Base-by-base conservation (phyloP, 2,797 vertebrate species). In the Alcedo quadribrachys region DNA sequence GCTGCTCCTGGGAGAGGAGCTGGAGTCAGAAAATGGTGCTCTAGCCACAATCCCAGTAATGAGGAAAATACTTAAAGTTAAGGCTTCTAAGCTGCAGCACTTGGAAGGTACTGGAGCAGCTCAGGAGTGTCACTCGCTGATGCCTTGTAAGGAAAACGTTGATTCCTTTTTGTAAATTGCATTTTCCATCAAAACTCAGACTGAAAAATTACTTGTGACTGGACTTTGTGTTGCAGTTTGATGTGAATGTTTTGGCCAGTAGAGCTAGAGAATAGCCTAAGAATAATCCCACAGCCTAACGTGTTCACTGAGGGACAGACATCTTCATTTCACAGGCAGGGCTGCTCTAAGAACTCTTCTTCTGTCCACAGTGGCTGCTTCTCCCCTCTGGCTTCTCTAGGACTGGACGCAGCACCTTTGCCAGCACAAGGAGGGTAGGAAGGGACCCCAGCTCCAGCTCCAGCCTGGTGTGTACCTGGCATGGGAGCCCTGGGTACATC, bases 131-230 rank as follows among this genome's bases (percentile, higher is more conserved):
- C 85, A 33, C 37, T 92, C 89, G 91, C 82, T 75, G 82, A 89
- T 92, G 87, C 58, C 89, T 83, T 91, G 91, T 60, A 62, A 89
- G 51, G 46, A 76, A 80, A 85, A 94, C 48, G 85, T 85, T 92
- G 91, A 90, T 91, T 94, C 79, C 81, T 77, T 77, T 85, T 53
- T 70, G 87, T 90, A 93, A 92, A 94, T 89, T 94, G 71, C 89
- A 85, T 94, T 94, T 95, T 87, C 85, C 76, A 74, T 95, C 92
- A 87, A 50, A 81, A 80, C 68, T 92, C 84, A 35, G 92, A 92
- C 68, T 88, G 90, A 82, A 82, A 88, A 94, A 81, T 88, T 6
- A 8, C 81, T 77, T 9, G 67, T 94, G 83, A 84, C 67, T 93
- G 95, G 78, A 65, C 71, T 82, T 57, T 76, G 77, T 51, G 80